Conservation (phyloP, 2,888 invertebrate species). For the Adineta ricciae region DNA sequence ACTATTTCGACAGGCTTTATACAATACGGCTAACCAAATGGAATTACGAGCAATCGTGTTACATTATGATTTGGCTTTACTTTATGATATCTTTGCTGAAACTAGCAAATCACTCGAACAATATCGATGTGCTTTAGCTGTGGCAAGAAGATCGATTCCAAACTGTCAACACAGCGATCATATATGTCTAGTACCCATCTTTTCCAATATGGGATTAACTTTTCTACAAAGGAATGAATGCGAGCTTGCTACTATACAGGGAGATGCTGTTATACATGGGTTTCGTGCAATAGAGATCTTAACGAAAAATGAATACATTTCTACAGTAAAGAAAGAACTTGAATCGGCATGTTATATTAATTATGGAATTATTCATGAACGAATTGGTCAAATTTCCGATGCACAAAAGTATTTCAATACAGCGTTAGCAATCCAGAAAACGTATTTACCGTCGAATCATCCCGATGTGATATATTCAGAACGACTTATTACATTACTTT, state of each 20-base stretch:
- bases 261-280: background rate
- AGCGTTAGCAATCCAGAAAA: background rate
- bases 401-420: background rate
- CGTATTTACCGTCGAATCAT: background rate
- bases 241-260: background rate
- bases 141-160: background rate
- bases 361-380: background rate
- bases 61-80: background rate
- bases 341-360: background rate
- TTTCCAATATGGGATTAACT: background rate
- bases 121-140: background rate
- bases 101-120: background rate
- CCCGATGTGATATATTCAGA: background rate
- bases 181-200: background rate
- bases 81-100: background rate
- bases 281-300: background rate
- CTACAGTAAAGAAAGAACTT: background rate
- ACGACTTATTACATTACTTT: background rate
- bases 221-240: background rate
- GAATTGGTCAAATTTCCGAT: background rate
- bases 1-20: background rate
- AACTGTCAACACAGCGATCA: background rate
- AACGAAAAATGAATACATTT: background rate
- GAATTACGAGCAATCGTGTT: background rate
- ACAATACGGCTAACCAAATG: background rate